phyloP scores from a whole-genome alignment of 2,797 vertebrate species.

The Otus scops region DNA sequence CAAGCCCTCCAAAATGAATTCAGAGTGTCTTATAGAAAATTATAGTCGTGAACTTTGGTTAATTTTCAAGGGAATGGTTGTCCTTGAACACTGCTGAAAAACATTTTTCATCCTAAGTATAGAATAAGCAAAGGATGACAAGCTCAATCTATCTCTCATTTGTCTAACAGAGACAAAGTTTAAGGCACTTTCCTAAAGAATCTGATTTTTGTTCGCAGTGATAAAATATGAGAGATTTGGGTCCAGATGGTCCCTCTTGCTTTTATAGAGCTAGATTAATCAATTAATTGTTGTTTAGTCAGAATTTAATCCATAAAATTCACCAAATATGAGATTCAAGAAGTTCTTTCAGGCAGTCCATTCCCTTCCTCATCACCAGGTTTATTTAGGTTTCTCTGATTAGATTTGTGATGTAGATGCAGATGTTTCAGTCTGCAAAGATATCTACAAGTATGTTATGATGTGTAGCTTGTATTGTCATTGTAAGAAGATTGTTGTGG shows the following conservation, averaged over 20 bases:
- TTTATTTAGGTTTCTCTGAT: neutral
- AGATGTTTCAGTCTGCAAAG: neutral
- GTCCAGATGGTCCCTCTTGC: neutral
- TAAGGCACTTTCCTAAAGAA: neutral
- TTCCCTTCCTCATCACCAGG: neutral
- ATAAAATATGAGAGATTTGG: neutral
- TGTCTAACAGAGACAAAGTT: neutral
- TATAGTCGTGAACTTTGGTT: neutral
- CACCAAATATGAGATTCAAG: neutral
- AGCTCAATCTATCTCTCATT: neutral
- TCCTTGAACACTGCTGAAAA: neutral
- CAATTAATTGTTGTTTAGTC: neutral
- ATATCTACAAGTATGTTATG: neutral
- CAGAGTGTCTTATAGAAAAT: neutral
- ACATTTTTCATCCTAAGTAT: neutral
- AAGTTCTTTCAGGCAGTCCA: neutral
- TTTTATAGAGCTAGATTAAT: neutral
- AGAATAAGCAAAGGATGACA: neutral
- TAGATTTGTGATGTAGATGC: neutral
- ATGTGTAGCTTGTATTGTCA: neutral
- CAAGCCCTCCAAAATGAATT: neutral
- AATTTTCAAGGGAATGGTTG: neutral
- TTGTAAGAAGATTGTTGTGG: neutral
- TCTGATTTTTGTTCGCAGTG: neutral
- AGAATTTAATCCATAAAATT: neutral